Conservation (phyloP, 2,888 invertebrate species). For the Cataglyphis altisquamis region DNA sequence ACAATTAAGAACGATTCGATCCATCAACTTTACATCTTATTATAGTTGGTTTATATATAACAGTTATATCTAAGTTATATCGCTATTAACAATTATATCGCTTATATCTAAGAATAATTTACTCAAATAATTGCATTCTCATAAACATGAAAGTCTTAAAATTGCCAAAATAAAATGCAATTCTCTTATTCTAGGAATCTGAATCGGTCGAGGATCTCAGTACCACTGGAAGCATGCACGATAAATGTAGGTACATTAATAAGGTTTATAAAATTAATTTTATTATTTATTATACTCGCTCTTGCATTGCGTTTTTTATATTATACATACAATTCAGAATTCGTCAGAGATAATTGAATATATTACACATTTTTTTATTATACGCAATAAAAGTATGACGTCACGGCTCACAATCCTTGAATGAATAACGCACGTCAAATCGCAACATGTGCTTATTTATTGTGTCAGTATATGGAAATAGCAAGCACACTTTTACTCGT, state of each 20-base stretch:
- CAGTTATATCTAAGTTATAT: not conserved
- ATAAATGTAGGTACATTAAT: conserved; percentile 79
- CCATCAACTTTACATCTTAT: not conserved
- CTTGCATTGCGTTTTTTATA: conserved; percentile 48
- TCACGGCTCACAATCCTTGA: conserved; percentile 64
- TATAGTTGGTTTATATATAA: conserved; percentile 27
- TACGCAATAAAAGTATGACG: conserved; percentile 57
- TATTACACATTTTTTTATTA: conserved; percentile 34
- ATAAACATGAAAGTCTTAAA: conserved; percentile 37
- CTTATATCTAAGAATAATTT: conserved; percentile 42
- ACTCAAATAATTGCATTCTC: conserved; percentile 21
- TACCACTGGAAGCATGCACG: conserved; percentile 81
- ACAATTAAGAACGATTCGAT: conserved; percentile 35
- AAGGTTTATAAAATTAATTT: conserved; percentile 5
- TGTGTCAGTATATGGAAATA: conserved; percentile 39
- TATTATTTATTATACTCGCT: conserved; percentile 44
- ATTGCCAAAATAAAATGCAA: conserved; percentile 25
- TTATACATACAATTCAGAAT: conserved; percentile 29
- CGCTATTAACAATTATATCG: not conserved
- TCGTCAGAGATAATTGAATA: conserved; percentile 36
- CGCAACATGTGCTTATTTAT: conserved; percentile 51
- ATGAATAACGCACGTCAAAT: conserved; percentile 64
- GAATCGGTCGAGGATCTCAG: conserved; percentile 87
- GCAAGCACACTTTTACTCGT: conserved; percentile 37
- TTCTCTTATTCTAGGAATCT: conserved; percentile 84